Conservation (phyloP, 2,797 vertebrate genomes). For the Chelon labrosus region DNA sequence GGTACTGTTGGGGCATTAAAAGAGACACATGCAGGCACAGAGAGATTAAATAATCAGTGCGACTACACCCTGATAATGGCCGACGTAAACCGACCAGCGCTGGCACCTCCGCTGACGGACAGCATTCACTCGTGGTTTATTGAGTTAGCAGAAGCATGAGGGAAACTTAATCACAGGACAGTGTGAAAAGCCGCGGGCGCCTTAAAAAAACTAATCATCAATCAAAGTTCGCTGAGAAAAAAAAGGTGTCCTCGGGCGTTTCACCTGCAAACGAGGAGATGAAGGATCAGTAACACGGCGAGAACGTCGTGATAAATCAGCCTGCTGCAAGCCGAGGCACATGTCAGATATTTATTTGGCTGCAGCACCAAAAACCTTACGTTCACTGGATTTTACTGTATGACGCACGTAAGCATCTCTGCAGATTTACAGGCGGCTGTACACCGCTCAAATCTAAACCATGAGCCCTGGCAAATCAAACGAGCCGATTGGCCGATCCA, state of each 20-base stretch:
- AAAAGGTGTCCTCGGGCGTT: conserved; percentile 34
- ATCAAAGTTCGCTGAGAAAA: conserved; percentile 22
- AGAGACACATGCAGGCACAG: conserved; percentile 11
- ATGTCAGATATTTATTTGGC: too few species aligned
- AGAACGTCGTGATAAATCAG: conserved; percentile 2
- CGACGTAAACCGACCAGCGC: conserved; percentile 17
- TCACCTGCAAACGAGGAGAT: conserved; percentile 29
- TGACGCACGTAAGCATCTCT: too few species aligned
- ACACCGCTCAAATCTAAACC: not conserved
- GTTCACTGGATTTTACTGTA: too few species aligned
- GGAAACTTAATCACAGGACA: not conserved
- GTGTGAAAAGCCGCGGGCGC: conserved; percentile 14
- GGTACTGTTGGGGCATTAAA: conserved; percentile 10
- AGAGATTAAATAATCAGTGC: conserved; percentile 24
- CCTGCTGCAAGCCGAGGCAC: not conserved
- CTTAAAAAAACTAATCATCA: conserved; percentile 39
- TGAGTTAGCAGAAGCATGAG: conserved; percentile 30
- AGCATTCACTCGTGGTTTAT: conserved; percentile 16
- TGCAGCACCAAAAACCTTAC: too few species aligned
- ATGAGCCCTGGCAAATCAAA: not conserved
- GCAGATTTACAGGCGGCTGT: too few species aligned
- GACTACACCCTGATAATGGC: conserved; percentile 35
- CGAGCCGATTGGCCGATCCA: not conserved
- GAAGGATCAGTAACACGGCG: not conserved
- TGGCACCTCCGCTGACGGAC: conserved; percentile 19